These are phyloP conservation scores for Pseudopipra pipra DNA, from an alignment of 2,113 vertebrate genomes.

Conservation along the genomic window DNA sequence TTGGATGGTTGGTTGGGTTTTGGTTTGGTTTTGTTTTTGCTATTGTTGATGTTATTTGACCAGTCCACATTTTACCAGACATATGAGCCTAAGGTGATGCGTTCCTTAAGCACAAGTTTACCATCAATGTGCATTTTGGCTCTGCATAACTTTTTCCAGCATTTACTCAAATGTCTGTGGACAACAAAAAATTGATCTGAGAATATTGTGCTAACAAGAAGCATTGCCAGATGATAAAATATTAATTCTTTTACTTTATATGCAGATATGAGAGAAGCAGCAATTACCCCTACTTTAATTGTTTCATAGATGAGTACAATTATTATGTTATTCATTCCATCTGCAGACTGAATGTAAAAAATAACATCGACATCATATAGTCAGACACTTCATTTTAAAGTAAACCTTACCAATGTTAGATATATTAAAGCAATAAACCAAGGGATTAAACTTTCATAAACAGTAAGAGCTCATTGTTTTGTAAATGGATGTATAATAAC, in stretches of 20 bases:
- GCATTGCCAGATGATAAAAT: slow-evolving; percentile 77
- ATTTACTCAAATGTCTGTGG: slow-evolving; percentile 51
- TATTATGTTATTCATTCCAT: slow-evolving; percentile 74
- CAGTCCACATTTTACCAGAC: neutral
- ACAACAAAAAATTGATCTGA: slow-evolving; percentile 56
- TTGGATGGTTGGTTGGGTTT: neutral
- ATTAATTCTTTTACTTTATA: slow-evolving; percentile 77
- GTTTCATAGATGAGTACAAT: slow-evolving; percentile 76
- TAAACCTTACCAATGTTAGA: slow-evolving; percentile 76
- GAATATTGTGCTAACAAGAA: slow-evolving; percentile 65
- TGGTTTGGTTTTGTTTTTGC: neutral
- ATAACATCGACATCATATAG: slow-evolving; percentile 69
- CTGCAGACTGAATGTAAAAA: slow-evolving; percentile 66
- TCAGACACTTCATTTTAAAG: slow-evolving; percentile 78
- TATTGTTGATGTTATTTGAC: neutral
- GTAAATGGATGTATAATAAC: slow-evolving; percentile 86
- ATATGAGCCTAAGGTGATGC: neutral
- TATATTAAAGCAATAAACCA: slow-evolving; percentile 84
- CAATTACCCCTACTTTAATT: slow-evolving; percentile 78
- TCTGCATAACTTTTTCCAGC: slow-evolving; percentile 37
- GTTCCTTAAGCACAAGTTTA: neutral
- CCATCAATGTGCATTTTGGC: neutral
- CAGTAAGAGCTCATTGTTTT: slow-evolving; percentile 87
- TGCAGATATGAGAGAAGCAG: slow-evolving; percentile 69
- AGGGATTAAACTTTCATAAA: slow-evolving; percentile 87